A percentile compares a stretch with the other conserved stretches of the same genome.
phyloP scores from a whole-genome alignment of 2,888 invertebrate genomes.

The Pyrocoelia pectoralis region DNA sequence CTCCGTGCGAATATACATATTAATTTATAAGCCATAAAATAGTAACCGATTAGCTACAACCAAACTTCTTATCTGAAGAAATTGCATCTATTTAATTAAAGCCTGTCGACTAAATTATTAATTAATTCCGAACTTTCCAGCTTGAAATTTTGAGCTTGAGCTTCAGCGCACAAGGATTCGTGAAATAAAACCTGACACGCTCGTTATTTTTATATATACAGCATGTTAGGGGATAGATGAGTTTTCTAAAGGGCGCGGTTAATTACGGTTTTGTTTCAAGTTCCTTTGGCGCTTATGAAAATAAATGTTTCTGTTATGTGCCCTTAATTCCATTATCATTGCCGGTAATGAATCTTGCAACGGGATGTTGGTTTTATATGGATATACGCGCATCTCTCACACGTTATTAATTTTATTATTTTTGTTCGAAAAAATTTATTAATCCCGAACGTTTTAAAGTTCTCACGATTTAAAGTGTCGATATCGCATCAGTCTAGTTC shows the following conservation, averaged over 20 bases:
- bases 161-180: not conserved
- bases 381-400: not conserved
- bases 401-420: constrained; percentile 1
- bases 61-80: not conserved
- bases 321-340: constrained; percentile 8
- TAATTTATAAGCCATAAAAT: no score
- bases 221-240: not conserved
- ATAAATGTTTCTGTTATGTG: constrained; percentile 7
- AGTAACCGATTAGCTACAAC: no score
- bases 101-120: not conserved
- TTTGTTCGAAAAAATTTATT: not conserved
- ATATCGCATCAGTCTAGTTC: no score
- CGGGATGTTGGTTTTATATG: not conserved
- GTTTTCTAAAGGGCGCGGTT: constrained; percentile 7
- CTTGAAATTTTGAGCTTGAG: not conserved
- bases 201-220: constrained; percentile 1
- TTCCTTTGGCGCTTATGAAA: constrained; percentile 4
- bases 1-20: not conserved
- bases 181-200: not conserved
- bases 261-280: constrained; percentile 9
- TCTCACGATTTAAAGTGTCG: no score
- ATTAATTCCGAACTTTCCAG: not conserved
- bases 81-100: not conserved
- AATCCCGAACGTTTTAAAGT: no score
- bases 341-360: not conserved